phyloP scores from a whole-genome alignment of 2,113 vertebrate species.

The Anguilla japonica region DNA sequence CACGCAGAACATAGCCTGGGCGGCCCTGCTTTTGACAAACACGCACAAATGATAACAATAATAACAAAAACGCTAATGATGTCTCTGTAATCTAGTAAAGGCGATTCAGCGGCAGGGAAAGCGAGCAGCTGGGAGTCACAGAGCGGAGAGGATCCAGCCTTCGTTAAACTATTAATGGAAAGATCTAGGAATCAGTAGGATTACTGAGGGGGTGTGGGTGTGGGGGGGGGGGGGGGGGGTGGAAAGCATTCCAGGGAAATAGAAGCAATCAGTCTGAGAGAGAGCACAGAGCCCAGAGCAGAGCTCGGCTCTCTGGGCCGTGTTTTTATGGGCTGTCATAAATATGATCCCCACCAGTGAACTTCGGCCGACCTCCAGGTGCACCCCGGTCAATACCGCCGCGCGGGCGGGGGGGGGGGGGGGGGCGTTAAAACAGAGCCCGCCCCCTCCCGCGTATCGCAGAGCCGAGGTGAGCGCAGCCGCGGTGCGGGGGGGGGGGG shows the following conservation, averaged over 20 bases:
- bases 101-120: too few relatives aligned
- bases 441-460: constrained; percentile 53
- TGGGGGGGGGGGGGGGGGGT: neutral
- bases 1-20: neutral
- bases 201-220: constrained; percentile 25
- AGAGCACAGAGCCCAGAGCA: constrained; percentile 30
- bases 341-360: constrained; percentile 62
- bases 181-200: constrained; percentile 25
- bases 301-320: constrained; percentile 27
- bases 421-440: constrained; percentile 59
- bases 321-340: constrained; percentile 60
- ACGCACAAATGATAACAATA: neutral
- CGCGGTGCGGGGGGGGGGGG: constrained; percentile 34
- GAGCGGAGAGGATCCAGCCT: neutral
- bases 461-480: neutral
- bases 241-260: constrained; percentile 12
- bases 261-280: constrained; percentile 39
- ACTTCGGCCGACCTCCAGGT: constrained; percentile 60
- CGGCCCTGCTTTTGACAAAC: neutral
- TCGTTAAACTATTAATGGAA: neutral
- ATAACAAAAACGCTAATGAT: neutral
- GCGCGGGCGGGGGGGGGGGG: constrained; percentile 33
- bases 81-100: neutral
- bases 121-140: too few relatives aligned
- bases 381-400: constrained; percentile 53